Evolutionary conservation across 2,888 invertebrate genomes (phyloP), one percentile per base, ranked within the genome.

Genomic region (Trichacis sp.): DNA sequence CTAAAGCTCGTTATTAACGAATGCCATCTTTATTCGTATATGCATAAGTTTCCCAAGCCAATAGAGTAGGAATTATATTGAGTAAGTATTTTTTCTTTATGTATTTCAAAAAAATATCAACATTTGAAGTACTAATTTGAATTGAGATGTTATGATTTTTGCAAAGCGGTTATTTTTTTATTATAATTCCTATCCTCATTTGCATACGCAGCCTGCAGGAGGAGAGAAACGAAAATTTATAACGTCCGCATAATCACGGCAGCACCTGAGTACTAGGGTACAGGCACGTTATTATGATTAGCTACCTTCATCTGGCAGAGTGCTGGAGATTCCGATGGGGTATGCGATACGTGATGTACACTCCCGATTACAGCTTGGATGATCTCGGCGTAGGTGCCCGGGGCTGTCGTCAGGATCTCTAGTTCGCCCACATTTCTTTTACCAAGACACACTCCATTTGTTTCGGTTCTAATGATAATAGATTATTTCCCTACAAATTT

Each of bases 281-380:
- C 73, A 73, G 76, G 77, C 77, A 76, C 80, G 77, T 78, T 81
- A 82, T 81, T 80, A 81, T 78, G 78, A 81, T 80, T 80, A 79
- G 82, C 82, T 82, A 82, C 81, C 82, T 82, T 81, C 73, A 80
- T 80, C 74, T 73, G 75, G 73, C 71, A 74, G 73, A 77, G 76
- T 74, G 73, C 72, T 68, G 78, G 75, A 82, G 82, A 83, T 83
- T 81, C 77, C 80, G 82, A 83, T 83, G 81, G 80, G 81, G 82
- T 82, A 81, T 73, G 79, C 80, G 83, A 83, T 83, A 83, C 76
- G 80, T 79, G 79, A 82, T 80, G 79, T 79, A 80, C 81, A 79
- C 81, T 77, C 81, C 77, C 82, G 82, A 83, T 83, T 83, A 83
- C 80, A 76, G 78, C 64, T 74, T 72, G 72, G 80, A 79, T 81